Evolutionary conservation across 1,140 invertebrate species (phyloP), one percentile per base, ranked within the genome.

Genomic region (Tribolium madens): DNA sequence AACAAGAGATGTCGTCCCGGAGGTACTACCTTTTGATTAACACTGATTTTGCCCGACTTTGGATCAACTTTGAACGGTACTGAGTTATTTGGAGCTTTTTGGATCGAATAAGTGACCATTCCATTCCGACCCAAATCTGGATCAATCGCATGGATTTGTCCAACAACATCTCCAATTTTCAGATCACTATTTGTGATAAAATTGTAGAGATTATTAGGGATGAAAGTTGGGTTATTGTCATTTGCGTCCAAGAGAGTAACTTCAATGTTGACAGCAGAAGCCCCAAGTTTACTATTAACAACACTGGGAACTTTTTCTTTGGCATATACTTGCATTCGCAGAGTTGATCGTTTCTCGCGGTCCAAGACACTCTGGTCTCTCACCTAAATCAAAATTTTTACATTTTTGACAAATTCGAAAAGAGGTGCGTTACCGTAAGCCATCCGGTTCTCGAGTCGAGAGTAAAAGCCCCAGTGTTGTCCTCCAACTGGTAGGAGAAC

Each of bases 221-320:
- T 88, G 82, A 96, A 96, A 5, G 91, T 91, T 0, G 95, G 95
- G 81, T 94, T 95, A 81, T 96, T 96, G 76, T 96, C 95, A 85
- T 96, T 96, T 5, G 93, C 93, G 84, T 96, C 95, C 0, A 96
- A 86, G 13, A 96, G 83, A 0, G 93, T 94, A 14, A 85, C 92
- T 86, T 94, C 92, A 0, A 95, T 92, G n/a, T 89, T 89, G 0
- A 94, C 93, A 21, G 88, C 91, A 0, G 92, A 91, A 81, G 90
- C 82, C 84, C 81, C 86, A 85, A 87, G 80, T 82, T 86, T 57
- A 53, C 86, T 80, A 82, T 85, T 76, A 83, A 91, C 87, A 0
- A 93, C 88, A 79, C 89, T 93, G 0, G 89, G 90, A 21, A 87
- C 87, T 80, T 92, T 93, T 83, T 96, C 94, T 75, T 93, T 88